A percentile compares a stretch with the other conserved stretches of the same genome.
phyloP scores from a whole-genome alignment of 1,140 invertebrate genomes.

The Drosophila athabasca region DNA sequence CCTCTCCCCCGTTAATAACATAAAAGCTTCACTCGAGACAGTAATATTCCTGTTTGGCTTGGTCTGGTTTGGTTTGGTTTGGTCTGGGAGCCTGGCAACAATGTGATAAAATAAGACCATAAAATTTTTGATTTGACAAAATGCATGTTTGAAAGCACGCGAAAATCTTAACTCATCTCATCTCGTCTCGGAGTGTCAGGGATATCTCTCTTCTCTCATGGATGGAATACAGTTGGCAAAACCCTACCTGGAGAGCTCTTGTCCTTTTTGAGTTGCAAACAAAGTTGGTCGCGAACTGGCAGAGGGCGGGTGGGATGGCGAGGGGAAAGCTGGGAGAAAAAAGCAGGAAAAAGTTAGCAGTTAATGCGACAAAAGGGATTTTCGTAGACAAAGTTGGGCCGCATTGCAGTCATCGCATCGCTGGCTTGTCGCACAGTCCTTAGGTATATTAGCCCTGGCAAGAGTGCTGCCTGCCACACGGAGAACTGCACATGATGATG shows the following conservation, averaged over 20 bases:
- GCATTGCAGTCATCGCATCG: conserved; percentile 67
- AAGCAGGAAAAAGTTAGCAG: conserved; percentile 73
- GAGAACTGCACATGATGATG: conserved; percentile 69
- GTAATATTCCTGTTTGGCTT: conserved; percentile 43
- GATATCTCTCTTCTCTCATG: conserved; percentile 49
- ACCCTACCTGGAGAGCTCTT: conserved; percentile 60
- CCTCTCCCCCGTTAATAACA: conserved; percentile 16
- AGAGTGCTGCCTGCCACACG: conserved; percentile 9
- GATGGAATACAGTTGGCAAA: conserved; percentile 52
- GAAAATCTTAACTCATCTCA: conserved; percentile 41
- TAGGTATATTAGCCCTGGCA: conserved; percentile 63
- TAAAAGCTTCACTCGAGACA: conserved; percentile 67
- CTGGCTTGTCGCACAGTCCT: conserved; percentile 47
- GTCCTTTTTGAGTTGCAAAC: conserved; percentile 70
- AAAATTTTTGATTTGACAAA: conserved; percentile 80
- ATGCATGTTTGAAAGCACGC: conserved; percentile 72
- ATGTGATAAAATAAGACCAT: conserved; percentile 74
- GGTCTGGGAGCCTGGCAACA: conserved; percentile 47
- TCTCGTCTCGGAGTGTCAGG: conserved; percentile 26
- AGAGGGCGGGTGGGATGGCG: background rate
- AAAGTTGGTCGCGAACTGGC: conserved; percentile 64
- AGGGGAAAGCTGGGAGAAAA: conserved; percentile 7
- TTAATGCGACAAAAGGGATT: conserved; percentile 81
- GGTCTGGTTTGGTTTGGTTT: conserved; percentile 4
- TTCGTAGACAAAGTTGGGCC: conserved; percentile 74